Conservation (phyloP, 2,113 vertebrate genomes). For the Colinus virginianus region DNA sequence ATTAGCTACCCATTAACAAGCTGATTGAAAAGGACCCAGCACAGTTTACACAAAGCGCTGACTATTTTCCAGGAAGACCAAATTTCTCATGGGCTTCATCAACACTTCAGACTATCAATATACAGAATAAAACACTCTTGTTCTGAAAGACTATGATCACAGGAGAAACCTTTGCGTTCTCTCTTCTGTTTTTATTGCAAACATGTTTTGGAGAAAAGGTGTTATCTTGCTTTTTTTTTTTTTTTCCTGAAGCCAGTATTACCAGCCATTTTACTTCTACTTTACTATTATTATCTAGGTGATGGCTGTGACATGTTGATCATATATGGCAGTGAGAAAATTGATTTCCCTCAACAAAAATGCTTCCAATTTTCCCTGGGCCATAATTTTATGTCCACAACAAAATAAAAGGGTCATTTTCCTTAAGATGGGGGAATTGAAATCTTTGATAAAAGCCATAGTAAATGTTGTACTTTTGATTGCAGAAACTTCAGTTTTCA, state of each 20-base stretch:
- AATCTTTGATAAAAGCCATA: conserved; percentile 92
- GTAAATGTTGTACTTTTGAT: conserved; percentile 91
- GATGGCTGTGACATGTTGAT: conserved; percentile 91
- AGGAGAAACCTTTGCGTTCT: conserved; percentile 42
- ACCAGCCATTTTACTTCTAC: conserved; percentile 84
- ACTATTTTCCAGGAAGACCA: conserved; percentile 78
- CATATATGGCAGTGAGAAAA: conserved; percentile 94
- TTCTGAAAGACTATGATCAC: conserved; percentile 50
- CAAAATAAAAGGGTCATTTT: conserved; percentile 99
- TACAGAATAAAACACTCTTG: conserved; percentile 52
- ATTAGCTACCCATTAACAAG: conserved; percentile 84
- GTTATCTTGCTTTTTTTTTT: conserved; percentile 62
- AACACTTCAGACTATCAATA: conserved; percentile 70
- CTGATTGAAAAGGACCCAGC: conserved; percentile 80
- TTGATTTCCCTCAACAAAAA: conserved; percentile 97
- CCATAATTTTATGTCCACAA: conserved; percentile 99
- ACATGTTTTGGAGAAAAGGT: conserved; percentile 28
- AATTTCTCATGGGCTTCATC: conserved; percentile 76
- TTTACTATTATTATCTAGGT: conserved; percentile 88
- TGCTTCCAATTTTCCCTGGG: conserved; percentile 96
- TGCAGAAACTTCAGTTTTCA: conserved; percentile 82
- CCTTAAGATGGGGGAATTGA: conserved; percentile 91
- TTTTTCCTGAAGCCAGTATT: conserved; percentile 76
- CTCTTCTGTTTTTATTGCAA: conserved; percentile 39
- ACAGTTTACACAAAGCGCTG: conserved; percentile 74